These are phyloP conservation scores for Bursaphelenchus okinawaensis DNA, from an alignment of 2,888 invertebrate genomes.

Conservation along the genomic window DNA sequence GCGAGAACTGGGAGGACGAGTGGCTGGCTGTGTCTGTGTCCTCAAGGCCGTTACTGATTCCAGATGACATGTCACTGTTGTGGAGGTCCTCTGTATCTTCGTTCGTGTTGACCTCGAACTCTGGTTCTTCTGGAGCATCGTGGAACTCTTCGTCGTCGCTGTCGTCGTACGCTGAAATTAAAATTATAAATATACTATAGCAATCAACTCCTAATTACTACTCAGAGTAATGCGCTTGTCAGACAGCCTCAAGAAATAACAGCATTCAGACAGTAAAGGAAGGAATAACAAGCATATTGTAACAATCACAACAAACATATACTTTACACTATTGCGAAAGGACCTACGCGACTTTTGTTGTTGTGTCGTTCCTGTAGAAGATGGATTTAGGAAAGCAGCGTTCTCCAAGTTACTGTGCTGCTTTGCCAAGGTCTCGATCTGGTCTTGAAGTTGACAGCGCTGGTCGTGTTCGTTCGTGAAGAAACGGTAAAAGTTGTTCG, in stretches of 20 bases:
- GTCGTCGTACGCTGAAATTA: constrained; percentile 37
- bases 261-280: no score
- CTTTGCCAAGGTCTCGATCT: constrained; percentile 91
- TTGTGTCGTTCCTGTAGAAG: background rate
- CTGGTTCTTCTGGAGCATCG: constrained; percentile 64
- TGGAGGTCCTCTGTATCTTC: constrained; percentile 17
- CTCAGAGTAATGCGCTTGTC: no score
- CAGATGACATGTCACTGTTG: background rate
- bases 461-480: constrained; percentile 72
- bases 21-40: constrained; percentile 10
- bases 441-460: constrained; percentile 81
- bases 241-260: no score
- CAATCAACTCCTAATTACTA: no score
- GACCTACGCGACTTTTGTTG: constrained; percentile 1
- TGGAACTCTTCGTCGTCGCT: constrained; percentile 67
- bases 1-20: constrained; percentile 1
- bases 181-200: no score
- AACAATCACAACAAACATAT: no score
- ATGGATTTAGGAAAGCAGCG: constrained; percentile 62
- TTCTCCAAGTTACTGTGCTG: constrained; percentile 93
- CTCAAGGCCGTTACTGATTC: background rate
- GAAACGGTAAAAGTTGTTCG: constrained; percentile 12
- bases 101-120: constrained; percentile 1
- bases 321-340: no score
- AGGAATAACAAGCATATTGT: no score